Base-by-base conservation (phyloP, 2,888 invertebrate species). In the Drosophila lacicola region DNA sequence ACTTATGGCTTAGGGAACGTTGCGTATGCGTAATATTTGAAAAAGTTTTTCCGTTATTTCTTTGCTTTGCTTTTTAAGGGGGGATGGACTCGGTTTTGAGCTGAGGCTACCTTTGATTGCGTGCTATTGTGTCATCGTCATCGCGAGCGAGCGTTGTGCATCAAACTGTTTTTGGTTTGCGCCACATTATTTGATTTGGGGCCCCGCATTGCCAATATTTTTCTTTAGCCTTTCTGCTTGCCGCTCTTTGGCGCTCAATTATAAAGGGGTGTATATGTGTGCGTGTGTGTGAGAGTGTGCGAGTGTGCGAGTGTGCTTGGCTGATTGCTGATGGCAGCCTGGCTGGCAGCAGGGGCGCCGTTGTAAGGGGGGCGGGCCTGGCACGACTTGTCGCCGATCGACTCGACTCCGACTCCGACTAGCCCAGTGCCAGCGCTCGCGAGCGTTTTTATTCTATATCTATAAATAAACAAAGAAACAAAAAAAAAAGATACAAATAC, bases 111-210 rank as follows among this genome's bases (percentile, higher is more conserved):
- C 74, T 49, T 51, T 78, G 68, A 73, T 75, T 67, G 81, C 70
- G 66, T 65, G 67, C 75, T 85, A 88, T 88, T 86, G 78, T 81
- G 78, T 78, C 80, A 74, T 80, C 72, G 88, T 87, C 87, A 74
- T 73, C 76, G 85, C 85, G 82, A 77, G 70, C 85, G 88, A 82
- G 82, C 89, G 89, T 79, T 84, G 77, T 84, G 82, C 85, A 84
- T 81, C 77, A 84, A 85, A 85, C 85, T 85, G 84, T 80, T 83
- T 81, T 86, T 80, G 83, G 78, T 67, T 70, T 62, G 81, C 70
- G 72, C 65, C 63, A 73, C 72, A 80, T 69, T 88, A 83, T 88
- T 83, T 83, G 87, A 86, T 84, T 86, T 84, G 83, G 80, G 76
- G 69, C 54, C 50, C 60, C 64, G 66, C 67, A 67, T 69, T 62